These are phyloP conservation scores for Abramis brama DNA, from an alignment of 2,113 vertebrate genomes.

Conservation along the genomic window DNA sequence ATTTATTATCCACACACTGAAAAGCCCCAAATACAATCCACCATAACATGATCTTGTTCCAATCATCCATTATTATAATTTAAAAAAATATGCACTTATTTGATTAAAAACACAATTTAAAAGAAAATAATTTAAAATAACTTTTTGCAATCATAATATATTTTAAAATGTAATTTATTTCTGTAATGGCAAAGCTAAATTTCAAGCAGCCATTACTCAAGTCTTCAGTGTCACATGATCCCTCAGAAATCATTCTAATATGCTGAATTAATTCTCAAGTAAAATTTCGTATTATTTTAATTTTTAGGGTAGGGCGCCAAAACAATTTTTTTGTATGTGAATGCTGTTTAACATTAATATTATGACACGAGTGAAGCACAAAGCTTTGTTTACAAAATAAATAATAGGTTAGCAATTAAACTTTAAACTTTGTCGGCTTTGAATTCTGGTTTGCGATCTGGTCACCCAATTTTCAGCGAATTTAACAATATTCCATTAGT, in stretches of 20 bases:
- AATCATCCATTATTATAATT: not conserved
- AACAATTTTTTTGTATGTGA: not conserved
- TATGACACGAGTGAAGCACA: too few relatives aligned
- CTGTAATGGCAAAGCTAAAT: not conserved
- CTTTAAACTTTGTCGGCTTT: too few relatives aligned
- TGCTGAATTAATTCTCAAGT: not conserved
- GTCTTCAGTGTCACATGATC: not conserved
- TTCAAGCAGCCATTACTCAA: not conserved
- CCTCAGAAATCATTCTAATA: not conserved
- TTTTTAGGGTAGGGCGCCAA: too few relatives aligned
- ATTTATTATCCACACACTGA: not conserved
- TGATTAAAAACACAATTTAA: not conserved
- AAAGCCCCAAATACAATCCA: not conserved
- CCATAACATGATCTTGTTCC: not conserved
- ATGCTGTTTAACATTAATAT: too few relatives aligned
- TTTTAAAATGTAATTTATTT: not conserved
- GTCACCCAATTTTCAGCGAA: too few relatives aligned
- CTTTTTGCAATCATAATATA: not conserved
- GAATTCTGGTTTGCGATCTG: too few relatives aligned
- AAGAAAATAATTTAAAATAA: not conserved
- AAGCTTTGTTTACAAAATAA: too few relatives aligned
- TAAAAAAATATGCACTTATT: too few relatives aligned
- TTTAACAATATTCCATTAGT: too few relatives aligned
- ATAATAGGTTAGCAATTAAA: too few relatives aligned
- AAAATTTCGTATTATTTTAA: not conserved